These are phyloP conservation scores for Mobula birostris DNA, from an alignment of 2,113 vertebrate genomes.

Conservation along the genomic window DNA sequence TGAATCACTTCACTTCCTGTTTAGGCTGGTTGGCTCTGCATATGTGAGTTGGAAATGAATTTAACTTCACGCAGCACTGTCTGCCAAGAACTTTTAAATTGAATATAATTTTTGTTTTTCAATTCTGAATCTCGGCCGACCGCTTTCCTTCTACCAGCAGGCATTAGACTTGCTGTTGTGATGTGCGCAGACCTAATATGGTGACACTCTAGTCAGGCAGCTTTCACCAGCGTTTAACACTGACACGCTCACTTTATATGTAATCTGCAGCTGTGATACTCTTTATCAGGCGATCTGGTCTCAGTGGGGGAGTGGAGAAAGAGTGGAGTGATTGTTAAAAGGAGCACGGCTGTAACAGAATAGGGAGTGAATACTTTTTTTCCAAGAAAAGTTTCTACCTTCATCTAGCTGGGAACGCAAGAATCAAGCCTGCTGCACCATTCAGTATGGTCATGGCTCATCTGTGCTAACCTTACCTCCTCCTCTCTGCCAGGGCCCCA, in stretches of 20 bases:
- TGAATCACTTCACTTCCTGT: conserved; percentile 29
- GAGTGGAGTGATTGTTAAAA: neutral
- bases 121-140: neutral
- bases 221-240: neutral
- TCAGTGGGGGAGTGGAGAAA: neutral
- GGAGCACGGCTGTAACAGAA: neutral
- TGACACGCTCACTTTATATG: neutral
- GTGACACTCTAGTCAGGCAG: neutral
- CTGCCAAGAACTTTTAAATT: neutral
- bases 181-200: neutral
- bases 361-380: neutral
- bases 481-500: too few relatives aligned
- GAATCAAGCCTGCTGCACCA: too few relatives aligned
- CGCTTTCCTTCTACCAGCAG: neutral
- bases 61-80: neutral
- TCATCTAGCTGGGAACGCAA: neutral
- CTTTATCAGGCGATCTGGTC: neutral
- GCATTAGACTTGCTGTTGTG: neutral
- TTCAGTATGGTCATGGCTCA: too few relatives aligned
- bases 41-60: neutral
- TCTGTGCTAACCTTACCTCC: too few relatives aligned
- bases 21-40: neutral
- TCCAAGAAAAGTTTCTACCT: neutral
- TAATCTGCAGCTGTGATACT: neutral
- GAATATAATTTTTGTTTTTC: neutral